phyloP scores from a whole-genome alignment of 1,140 invertebrate species.

The Aethina tumida region DNA sequence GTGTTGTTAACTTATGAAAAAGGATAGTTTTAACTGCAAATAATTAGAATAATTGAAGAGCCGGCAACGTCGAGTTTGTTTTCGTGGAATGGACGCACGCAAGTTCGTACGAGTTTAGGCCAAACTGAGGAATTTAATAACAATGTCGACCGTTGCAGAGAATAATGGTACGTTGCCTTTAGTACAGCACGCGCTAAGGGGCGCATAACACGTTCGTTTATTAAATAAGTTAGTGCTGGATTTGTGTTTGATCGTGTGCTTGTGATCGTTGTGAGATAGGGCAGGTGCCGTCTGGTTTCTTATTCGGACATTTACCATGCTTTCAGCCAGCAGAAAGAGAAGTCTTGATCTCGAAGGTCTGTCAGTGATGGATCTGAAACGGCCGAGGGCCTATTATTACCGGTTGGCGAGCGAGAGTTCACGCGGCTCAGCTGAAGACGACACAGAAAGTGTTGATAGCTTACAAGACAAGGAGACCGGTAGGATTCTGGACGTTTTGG shows the following conservation, averaged over 20 bases:
- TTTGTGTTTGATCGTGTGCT: no score
- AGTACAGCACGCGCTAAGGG: no score
- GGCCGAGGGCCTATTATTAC: slow-evolving; percentile 16
- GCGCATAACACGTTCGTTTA: no score
- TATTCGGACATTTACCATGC: no score
- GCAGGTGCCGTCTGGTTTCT: no score
- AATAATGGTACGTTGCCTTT: slow-evolving; percentile 7
- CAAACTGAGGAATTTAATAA: slow-evolving; percentile 9
- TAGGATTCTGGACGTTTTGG: slow-evolving; percentile 19
- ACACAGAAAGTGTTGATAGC: slow-evolving; percentile 33
- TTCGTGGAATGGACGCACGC: slow-evolving; percentile 18
- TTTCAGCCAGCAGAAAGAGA: slow-evolving; percentile 17
- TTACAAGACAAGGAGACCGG: slow-evolving; percentile 33
- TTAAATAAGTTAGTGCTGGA: no score
- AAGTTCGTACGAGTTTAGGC: slow-evolving; percentile 20
- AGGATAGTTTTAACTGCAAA: no score
- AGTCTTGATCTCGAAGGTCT: slow-evolving; percentile 5
- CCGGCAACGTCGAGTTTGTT: no score
- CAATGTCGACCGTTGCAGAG: slow-evolving; percentile 11
- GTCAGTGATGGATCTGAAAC: slow-evolving; percentile 13
- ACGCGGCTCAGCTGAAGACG: slow-evolving; percentile 23
- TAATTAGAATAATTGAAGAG: no score
- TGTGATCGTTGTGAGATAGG: no score
- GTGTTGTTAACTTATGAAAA: no score
- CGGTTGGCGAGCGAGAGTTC: slow-evolving; percentile 32